Percentiles rank a stretch among this genome's conserved stretches.
Conservation (phyloP, 64 coral and sea anemone species). For the Montipora efflorescens region DNA sequence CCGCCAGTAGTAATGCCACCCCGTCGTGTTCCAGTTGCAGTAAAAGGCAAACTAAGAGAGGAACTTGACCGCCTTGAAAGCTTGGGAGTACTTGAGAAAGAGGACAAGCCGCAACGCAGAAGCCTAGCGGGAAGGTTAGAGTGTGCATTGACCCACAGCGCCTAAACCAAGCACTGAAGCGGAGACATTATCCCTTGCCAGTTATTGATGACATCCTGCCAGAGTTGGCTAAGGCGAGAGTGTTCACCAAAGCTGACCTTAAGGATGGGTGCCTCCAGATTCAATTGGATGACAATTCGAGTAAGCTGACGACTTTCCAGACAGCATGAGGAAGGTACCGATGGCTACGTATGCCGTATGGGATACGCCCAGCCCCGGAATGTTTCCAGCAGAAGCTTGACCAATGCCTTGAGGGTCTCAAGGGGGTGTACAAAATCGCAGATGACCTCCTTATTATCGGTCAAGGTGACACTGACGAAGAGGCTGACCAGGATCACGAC, state of each 20-base stretch:
- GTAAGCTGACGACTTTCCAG: conserved; percentile 23
- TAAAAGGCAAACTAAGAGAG: conserved; percentile 37
- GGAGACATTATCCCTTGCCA: no score
- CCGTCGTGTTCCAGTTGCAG: conserved; percentile 30
- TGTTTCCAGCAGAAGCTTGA: conserved; percentile 6
- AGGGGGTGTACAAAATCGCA: background rate
- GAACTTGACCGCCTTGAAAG: conserved; percentile 60
- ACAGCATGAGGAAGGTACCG: background rate
- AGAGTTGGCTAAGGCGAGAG: background rate
- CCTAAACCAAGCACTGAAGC: background rate
- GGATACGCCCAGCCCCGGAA: conserved; percentile 2
- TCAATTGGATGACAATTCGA: background rate
- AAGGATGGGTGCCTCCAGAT: background rate
- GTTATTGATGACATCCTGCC: background rate
- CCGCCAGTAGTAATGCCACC: conserved; percentile 29
- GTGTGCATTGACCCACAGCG: background rate
- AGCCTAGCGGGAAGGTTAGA: background rate
- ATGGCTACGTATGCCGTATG: conserved; percentile 17
- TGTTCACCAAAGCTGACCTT: background rate
- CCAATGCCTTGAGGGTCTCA: conserved; percentile 2
- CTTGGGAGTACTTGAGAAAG: conserved; percentile 33
- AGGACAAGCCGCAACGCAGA: conserved; percentile 33
- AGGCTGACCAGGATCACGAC: no score
- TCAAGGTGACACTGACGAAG: conserved; percentile 7
- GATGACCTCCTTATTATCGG: background rate